These are phyloP conservation scores for Meteorus colon DNA, from an alignment of 2,888 invertebrate species.

Conservation along the genomic window DNA sequence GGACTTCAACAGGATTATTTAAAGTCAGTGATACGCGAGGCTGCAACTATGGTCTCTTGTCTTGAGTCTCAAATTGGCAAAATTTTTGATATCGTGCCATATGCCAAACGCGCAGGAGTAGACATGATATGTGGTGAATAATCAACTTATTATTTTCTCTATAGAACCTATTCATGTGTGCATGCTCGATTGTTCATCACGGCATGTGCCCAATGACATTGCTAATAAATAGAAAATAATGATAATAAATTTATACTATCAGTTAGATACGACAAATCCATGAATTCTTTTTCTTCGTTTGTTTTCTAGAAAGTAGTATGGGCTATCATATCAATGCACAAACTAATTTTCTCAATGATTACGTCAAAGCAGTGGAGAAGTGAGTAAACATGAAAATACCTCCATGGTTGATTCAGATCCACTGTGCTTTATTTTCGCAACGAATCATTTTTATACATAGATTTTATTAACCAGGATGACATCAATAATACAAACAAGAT, in stretches of 20 bases:
- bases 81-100: constrained; percentile 67
- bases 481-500: constrained; percentile 68
- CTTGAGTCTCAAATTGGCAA: constrained; percentile 62
- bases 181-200: neutral
- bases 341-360: constrained; percentile 67
- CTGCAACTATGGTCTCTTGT: constrained; percentile 61
- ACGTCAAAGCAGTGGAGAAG: constrained; percentile 71
- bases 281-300: neutral
- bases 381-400: constrained; percentile 53
- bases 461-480: constrained; percentile 63
- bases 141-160: constrained; percentile 2
- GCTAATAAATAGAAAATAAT: neutral
- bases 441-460: constrained; percentile 24
- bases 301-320: constrained; percentile 71
- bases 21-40: constrained; percentile 57
- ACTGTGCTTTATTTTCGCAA: neutral
- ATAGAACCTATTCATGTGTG: neutral
- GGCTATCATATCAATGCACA: constrained; percentile 72
- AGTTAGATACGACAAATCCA: neutral
- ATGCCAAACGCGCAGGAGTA: constrained; percentile 68
- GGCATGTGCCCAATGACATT: neutral
- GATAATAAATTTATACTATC: neutral
- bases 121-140: constrained; percentile 70
- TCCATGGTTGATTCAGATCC: neutral
- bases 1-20: constrained; percentile 64